Conservation (phyloP, 1,140 invertebrate genomes). For the Notospermus geniculatus region DNA sequence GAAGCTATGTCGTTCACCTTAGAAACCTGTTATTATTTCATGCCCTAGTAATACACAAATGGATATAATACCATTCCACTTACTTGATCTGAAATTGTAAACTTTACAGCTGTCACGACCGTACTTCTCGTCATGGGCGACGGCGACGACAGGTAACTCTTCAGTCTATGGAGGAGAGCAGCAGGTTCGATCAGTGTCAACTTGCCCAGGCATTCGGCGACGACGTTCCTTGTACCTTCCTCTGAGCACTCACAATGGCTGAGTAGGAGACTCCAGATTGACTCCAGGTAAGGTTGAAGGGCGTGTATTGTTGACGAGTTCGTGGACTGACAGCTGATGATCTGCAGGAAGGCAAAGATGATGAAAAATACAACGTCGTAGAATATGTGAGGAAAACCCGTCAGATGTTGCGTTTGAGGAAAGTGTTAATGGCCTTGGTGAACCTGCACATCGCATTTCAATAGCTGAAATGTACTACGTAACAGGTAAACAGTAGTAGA, state of each 20-base stretch:
- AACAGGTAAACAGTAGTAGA: too few relatives aligned
- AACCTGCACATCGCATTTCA: too few relatives aligned
- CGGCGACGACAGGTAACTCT: slow-evolving; percentile 42
- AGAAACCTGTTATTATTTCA: too few relatives aligned
- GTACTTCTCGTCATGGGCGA: slow-evolving; percentile 90
- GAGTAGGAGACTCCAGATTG: slow-evolving; percentile 69
- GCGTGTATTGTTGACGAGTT: slow-evolving; percentile 73
- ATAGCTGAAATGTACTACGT: too few relatives aligned
- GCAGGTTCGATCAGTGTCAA: slow-evolving; percentile 91
- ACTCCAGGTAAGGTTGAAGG: slow-evolving; percentile 80
- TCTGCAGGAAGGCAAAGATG: slow-evolving; percentile 62
- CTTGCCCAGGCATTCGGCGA: slow-evolving; percentile 97
- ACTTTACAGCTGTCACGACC: slow-evolving; percentile 97
- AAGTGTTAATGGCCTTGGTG: too few relatives aligned
- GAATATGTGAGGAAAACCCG: too few relatives aligned
- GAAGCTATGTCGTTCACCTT: too few relatives aligned
- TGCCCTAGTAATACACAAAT: too few relatives aligned
- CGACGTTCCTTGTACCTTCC: slow-evolving; percentile 96
- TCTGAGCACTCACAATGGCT: slow-evolving; percentile 91
- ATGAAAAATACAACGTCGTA: too few relatives aligned
- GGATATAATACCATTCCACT: too few relatives aligned
- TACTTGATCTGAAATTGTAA: slow-evolving; percentile 89
- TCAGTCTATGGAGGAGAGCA: slow-evolving; percentile 53
- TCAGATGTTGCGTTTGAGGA: too few relatives aligned
- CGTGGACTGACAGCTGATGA: slow-evolving; percentile 82